These are phyloP conservation scores for Lasiurus cinereus DNA, from an alignment of 2,113 vertebrate genomes.

Conservation along the genomic window DNA sequence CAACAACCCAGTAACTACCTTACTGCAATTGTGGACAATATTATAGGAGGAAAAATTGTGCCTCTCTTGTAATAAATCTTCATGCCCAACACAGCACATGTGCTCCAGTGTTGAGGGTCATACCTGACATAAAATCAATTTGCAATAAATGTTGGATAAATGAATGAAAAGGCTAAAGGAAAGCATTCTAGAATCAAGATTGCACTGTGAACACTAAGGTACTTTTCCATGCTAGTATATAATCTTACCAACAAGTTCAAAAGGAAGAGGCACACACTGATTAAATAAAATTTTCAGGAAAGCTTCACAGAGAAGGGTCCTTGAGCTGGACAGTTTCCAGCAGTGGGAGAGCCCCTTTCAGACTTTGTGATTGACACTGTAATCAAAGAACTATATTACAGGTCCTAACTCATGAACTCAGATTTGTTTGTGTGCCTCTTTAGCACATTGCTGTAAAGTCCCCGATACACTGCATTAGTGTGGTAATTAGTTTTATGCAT, in stretches of 20 bases:
- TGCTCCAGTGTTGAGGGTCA: slow-evolving; percentile 15
- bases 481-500: not conserved
- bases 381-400: not conserved
- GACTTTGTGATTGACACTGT: not conserved
- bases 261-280: not conserved
- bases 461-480: not conserved
- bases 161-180: slow-evolving; percentile 27
- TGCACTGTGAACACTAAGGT: not conserved
- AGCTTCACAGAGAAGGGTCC: not conserved
- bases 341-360: not conserved
- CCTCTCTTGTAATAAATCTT: slow-evolving; percentile 8
- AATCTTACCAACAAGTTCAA: slow-evolving; percentile 17
- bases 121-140: slow-evolving; percentile 73
- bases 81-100: slow-evolving; percentile 20
- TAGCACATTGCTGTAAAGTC: not conserved
- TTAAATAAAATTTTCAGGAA: slow-evolving; percentile 40
- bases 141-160: slow-evolving; percentile 67
- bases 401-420: not conserved
- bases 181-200: not conserved
- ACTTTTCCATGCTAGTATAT: not conserved
- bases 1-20: not conserved
- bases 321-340: not conserved
- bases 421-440: not conserved
- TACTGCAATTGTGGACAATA: not conserved
- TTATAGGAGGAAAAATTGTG: not conserved